A percentile compares a stretch with the other conserved stretches of the same genome.
phyloP scores from a whole-genome alignment of 1,140 invertebrate species.

The Thaumetopoea pityocampa region DNA sequence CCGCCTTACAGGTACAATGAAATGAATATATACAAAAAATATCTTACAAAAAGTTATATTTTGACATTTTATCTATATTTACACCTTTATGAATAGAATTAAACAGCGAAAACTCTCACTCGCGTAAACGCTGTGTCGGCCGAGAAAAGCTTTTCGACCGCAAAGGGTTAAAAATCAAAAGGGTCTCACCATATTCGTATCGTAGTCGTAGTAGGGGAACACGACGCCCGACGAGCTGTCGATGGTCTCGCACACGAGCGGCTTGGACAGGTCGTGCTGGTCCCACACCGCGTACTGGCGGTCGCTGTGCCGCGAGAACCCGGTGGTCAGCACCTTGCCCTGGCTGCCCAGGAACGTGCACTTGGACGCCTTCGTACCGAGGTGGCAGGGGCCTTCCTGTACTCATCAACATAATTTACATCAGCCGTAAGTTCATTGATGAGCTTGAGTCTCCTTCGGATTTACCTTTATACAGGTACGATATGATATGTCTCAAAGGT shows the following conservation, averaged over 20 bases:
- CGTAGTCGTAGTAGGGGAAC: conserved; percentile 94
- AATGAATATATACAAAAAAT: too few relatives aligned
- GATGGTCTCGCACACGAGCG: conserved; percentile 88
- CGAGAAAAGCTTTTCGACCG: background rate
- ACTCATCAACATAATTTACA: conserved; percentile 1
- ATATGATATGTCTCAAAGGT: too few relatives aligned
- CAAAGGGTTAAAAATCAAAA: background rate
- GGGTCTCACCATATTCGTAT: conserved; percentile 87
- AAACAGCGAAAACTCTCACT: too few relatives aligned
- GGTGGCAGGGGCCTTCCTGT: conserved; percentile 89
- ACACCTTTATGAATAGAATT: too few relatives aligned
- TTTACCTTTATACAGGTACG: too few relatives aligned
- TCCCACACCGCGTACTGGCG: conserved; percentile 93
- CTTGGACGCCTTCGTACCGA: conserved; percentile 91
- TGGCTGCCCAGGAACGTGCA: conserved; percentile 90
- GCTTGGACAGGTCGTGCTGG: conserved; percentile 84
- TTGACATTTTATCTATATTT: too few relatives aligned
- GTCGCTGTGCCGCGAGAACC: conserved; percentile 93
- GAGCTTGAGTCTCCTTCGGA: too few relatives aligned
- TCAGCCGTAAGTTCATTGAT: too few relatives aligned
- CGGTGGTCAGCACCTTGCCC: conserved; percentile 89
- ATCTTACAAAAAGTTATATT: too few relatives aligned
- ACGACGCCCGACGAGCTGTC: conserved; percentile 95
- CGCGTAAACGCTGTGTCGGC: too few relatives aligned
- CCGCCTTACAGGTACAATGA: too few relatives aligned